Conservation (phyloP, 2,113 vertebrate species). For the Lepus timidus region DNA sequence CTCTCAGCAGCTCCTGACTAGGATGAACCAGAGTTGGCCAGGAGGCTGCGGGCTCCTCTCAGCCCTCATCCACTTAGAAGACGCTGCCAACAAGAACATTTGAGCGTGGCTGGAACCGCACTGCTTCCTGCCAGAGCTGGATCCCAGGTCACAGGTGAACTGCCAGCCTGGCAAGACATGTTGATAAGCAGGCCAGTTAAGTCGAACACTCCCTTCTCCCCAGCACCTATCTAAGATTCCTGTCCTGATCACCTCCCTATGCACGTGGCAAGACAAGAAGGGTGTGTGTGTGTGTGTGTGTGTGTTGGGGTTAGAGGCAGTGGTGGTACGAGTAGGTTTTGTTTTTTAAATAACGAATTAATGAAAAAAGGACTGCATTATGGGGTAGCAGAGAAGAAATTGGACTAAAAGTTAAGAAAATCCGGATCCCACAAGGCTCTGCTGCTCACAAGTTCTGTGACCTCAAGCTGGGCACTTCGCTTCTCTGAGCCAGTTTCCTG, state of each 20-base stretch:
- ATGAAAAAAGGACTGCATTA: not conserved
- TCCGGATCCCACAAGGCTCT: not conserved
- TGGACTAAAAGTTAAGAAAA: not conserved
- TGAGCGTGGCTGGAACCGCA: not conserved
- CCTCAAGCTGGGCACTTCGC: not conserved
- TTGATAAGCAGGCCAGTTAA: conserved; percentile 24
- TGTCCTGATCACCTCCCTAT: not conserved
- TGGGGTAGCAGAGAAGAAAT: not conserved
- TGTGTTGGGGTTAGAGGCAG: fast-evolving
- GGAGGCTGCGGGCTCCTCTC: conserved; percentile 20
- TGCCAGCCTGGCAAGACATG: not conserved
- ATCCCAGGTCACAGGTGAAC: not conserved
- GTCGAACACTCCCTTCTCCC: not conserved
- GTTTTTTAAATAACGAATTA: conserved; percentile 9
- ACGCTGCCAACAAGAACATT: not conserved
- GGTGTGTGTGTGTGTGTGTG: too few species aligned
- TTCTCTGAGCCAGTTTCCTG: not conserved
- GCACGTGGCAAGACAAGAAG: not conserved
- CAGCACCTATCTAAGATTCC: not conserved
- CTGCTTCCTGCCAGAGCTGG: not conserved
- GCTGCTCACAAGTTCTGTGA: not conserved
- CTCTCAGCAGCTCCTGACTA: not conserved
- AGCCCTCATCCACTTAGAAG: conserved; percentile 34
- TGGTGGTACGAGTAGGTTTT: too few species aligned
- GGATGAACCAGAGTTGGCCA: conserved; percentile 10